phyloP scores from a whole-genome alignment of 2,888 invertebrate species.

The Hartigia nigra region DNA sequence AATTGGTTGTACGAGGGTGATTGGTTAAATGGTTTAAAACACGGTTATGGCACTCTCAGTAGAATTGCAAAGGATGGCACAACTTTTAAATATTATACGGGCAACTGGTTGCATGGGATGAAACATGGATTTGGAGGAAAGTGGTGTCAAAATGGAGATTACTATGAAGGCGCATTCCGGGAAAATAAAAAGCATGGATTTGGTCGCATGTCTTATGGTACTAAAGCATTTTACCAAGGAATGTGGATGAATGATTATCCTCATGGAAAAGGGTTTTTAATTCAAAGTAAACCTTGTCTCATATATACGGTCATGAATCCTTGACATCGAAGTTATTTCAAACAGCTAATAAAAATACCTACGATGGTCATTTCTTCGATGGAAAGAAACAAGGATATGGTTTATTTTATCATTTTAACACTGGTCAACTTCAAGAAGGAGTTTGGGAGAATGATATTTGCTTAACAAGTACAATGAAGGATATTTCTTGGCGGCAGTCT shows the following conservation, averaged over 20 bases:
- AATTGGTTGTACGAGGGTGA: conserved; percentile 73
- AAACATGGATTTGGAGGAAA: conserved; percentile 71
- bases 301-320: background rate
- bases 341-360: conserved; percentile 72
- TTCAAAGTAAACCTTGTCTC: conserved; percentile 63
- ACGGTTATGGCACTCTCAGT: conserved; percentile 71
- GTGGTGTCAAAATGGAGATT: conserved; percentile 70
- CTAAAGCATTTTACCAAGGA: conserved; percentile 73
- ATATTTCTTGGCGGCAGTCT: conserved; percentile 72
- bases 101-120: conserved; percentile 72
- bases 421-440: conserved; percentile 76
- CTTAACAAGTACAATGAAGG: conserved; percentile 69
- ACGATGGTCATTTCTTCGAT: conserved; percentile 73
- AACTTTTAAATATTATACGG: conserved; percentile 65
- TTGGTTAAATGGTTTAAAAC: conserved; percentile 69
- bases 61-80: conserved; percentile 29
- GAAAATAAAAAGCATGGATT: conserved; percentile 69
- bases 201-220: conserved; percentile 73
- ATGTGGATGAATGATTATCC: conserved; percentile 69
- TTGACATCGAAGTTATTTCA: background rate
- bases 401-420: conserved; percentile 72
- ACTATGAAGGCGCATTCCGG: conserved; percentile 72
- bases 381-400: conserved; percentile 74
- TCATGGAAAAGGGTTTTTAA: conserved; percentile 70
- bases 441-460: conserved; percentile 72